These are phyloP conservation scores for Drosophila anomelani DNA, from an alignment of 2,888 invertebrate species.

Conservation along the genomic window DNA sequence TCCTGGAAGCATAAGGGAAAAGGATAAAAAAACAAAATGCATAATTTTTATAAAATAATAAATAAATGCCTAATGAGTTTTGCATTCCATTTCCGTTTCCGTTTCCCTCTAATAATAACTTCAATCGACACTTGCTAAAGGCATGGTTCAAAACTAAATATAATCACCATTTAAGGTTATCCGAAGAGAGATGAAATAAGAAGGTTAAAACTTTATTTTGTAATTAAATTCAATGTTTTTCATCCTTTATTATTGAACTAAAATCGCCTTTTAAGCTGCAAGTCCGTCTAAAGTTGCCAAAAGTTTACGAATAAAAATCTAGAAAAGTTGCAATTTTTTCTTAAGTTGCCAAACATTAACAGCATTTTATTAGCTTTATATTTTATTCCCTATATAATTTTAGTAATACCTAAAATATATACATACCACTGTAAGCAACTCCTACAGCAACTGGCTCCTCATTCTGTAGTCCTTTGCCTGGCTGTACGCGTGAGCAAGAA, in stretches of 20 bases:
- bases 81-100: background rate
- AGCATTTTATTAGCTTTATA: too few relatives aligned
- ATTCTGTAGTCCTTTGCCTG: constrained; percentile 17
- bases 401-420: background rate
- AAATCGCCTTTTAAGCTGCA: background rate
- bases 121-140: background rate
- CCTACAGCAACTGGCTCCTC: constrained; percentile 18
- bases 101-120: background rate
- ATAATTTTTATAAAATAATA: background rate
- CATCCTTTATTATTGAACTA: background rate
- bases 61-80: background rate
- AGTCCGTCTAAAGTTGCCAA: background rate
- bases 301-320: background rate
- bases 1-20: background rate
- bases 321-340: too few relatives aligned
- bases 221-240: background rate
- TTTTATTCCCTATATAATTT: background rate
- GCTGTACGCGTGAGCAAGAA: constrained; percentile 4
- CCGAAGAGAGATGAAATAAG: background rate
- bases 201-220: background rate
- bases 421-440: constrained; percentile 29
- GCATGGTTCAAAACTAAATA: background rate
- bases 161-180: background rate
- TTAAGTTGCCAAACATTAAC: too few relatives aligned
- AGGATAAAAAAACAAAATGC: background rate